Percentiles rank a stretch among this genome's conserved stretches.
These are phyloP conservation scores for human (Homo sapiens) DNA, from an alignment of 2,113 vertebrate species.

Conservation along the genomic window DNA sequence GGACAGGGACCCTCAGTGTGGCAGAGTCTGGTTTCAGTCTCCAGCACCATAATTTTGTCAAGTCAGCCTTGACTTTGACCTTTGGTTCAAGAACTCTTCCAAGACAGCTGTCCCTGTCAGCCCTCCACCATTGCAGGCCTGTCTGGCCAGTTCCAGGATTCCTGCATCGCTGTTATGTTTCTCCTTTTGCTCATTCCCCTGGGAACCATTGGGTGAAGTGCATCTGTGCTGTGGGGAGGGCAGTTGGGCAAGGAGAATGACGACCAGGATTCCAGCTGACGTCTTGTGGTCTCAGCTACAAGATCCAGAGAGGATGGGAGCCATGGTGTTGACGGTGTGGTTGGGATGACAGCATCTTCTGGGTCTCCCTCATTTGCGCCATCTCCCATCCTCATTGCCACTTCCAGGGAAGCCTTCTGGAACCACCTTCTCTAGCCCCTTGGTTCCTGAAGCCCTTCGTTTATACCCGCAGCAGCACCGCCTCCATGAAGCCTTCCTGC, in stretches of 20 bases:
- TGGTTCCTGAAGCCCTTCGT: background rate
- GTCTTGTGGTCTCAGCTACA: fast-evolving
- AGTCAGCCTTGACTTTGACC: background rate
- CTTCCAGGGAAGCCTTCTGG: background rate
- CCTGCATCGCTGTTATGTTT: background rate
- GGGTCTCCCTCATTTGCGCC: background rate
- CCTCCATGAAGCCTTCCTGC: too few species aligned
- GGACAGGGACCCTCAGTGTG: background rate
- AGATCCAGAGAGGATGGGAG: background rate
- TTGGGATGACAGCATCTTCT: background rate
- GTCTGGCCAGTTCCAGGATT: background rate
- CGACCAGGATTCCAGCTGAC: background rate
- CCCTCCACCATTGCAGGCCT: background rate
- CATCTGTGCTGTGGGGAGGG: background rate
- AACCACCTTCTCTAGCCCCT: background rate
- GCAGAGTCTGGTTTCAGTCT: background rate
- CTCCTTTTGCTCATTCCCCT: background rate
- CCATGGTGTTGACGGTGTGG: fast-evolving
- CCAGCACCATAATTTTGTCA: background rate
- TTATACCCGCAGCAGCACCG: too few species aligned
- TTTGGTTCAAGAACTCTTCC: background rate
- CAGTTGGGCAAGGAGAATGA: fast-evolving
- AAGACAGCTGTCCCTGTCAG: background rate
- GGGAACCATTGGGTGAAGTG: background rate
- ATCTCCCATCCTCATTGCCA: too few species aligned